Percentiles rank a stretch among this genome's conserved stretches.
Conservation (phyloP, 1,140 invertebrate genomes). For the Galendromus occidentalis region DNA sequence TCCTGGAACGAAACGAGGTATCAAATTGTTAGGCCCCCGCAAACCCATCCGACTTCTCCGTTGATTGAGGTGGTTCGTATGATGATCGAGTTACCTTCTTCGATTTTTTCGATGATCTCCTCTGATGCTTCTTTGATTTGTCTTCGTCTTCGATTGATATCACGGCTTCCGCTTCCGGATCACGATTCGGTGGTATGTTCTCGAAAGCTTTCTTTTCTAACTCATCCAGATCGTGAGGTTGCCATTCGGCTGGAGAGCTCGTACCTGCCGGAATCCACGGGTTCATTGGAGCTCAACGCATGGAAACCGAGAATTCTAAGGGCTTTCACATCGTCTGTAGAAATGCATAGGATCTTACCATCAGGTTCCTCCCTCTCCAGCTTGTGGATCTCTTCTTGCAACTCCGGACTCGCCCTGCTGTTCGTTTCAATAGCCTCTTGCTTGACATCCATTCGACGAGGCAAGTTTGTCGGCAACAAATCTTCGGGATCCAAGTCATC, state of each 20-base stretch:
- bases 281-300: no score
- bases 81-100: no score
- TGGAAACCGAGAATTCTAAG: no score
- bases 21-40: not conserved
- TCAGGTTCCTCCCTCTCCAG: not conserved
- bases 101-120: not conserved
- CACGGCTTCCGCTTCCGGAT: no score
- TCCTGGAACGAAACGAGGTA: not conserved
- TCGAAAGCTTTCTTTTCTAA: not conserved
- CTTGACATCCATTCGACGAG: not conserved
- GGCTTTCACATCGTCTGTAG: not conserved
- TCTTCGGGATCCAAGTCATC: constrained; percentile 61
- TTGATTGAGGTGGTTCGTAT: no score
- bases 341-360: not conserved
- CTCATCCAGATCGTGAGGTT: not conserved
- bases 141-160: no score
- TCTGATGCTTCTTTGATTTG: not conserved
- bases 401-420: no score
- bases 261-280: not conserved
- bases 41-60: not conserved
- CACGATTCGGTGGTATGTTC: not conserved
- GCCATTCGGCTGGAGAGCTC: constrained; percentile 1
- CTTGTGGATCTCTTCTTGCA: not conserved
- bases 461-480: constrained; percentile 13
- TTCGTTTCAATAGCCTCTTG: no score